Conservation (phyloP, 2,113 vertebrate species). For the Amazona vittata region DNA sequence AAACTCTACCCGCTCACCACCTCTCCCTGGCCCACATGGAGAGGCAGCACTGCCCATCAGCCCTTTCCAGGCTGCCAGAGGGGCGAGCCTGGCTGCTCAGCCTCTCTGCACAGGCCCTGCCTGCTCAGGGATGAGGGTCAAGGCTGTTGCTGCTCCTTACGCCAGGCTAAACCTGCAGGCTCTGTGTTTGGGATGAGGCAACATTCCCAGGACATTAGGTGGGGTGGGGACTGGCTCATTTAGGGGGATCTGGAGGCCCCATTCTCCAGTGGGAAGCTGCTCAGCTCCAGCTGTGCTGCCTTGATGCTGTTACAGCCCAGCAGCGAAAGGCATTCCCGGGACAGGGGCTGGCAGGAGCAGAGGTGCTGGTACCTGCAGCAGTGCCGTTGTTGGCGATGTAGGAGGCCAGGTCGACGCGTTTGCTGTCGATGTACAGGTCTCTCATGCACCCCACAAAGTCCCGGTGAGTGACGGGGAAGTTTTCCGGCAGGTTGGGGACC, state of each 20-base stretch:
- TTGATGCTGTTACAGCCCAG: background rate
- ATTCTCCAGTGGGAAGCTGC: background rate
- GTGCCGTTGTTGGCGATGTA: constrained; percentile 97
- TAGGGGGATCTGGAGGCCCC: background rate
- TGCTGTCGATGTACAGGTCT: constrained; percentile 93
- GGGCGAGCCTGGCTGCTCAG: background rate
- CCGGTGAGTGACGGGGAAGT: constrained; percentile 90
- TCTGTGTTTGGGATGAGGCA: background rate
- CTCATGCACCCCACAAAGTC: constrained; percentile 97
- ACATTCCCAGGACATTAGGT: background rate
- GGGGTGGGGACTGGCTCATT: background rate
- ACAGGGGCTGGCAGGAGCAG: background rate
- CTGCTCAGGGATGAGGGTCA: background rate
- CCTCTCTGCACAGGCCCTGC: background rate
- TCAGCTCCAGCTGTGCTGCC: background rate
- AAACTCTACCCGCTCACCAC: background rate
- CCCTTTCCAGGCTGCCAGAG: background rate
- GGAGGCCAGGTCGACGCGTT: constrained; percentile 88
- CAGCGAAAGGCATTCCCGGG: background rate
- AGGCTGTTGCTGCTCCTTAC: background rate
- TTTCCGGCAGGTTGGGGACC: constrained; percentile 94
- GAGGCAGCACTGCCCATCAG: background rate
- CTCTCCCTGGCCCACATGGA: background rate
- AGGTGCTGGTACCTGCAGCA: constrained; percentile 77
- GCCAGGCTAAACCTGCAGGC: background rate